These are phyloP conservation scores for Tanypteryx hageni DNA, from an alignment of 2,888 invertebrate species.

Conservation along the genomic window DNA sequence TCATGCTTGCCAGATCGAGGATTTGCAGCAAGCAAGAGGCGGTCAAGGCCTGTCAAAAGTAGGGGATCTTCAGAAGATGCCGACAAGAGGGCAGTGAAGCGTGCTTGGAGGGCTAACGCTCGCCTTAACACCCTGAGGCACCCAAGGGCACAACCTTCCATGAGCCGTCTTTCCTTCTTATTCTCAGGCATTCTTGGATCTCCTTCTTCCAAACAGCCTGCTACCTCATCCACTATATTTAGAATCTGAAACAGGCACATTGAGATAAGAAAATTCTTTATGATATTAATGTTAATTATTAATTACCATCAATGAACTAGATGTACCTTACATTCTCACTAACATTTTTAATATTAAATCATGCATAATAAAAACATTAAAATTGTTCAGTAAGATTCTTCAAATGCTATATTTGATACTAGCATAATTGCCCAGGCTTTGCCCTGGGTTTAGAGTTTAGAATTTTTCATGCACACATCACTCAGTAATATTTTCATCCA, in stretches of 20 bases:
- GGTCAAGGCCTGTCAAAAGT: conserved; percentile 86
- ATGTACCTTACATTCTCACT: too few relatives aligned
- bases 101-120: conserved; percentile 84
- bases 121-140: conserved; percentile 87
- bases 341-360: too few relatives aligned
- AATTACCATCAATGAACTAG: too few relatives aligned
- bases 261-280: too few relatives aligned
- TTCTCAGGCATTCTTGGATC: not conserved
- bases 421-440: too few relatives aligned
- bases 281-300: too few relatives aligned
- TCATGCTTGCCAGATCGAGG: conserved; percentile 86
- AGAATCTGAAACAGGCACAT: conserved; percentile 75
- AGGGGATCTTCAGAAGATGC: conserved; percentile 77
- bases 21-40: conserved; percentile 88
- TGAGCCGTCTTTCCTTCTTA: conserved; percentile 36
- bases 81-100: conserved; percentile 82
- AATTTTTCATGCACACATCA: too few relatives aligned
- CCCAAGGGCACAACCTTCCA: conserved; percentile 74
- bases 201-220: conserved; percentile 13
- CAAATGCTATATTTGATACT: too few relatives aligned
- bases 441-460: too few relatives aligned
- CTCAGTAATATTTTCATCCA: too few relatives aligned
- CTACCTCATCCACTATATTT: conserved; percentile 85
- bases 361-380: too few relatives aligned
- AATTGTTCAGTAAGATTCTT: too few relatives aligned